phyloP scores from a whole-genome alignment of 2,888 invertebrate species.

The Argyresthia albistria region DNA sequence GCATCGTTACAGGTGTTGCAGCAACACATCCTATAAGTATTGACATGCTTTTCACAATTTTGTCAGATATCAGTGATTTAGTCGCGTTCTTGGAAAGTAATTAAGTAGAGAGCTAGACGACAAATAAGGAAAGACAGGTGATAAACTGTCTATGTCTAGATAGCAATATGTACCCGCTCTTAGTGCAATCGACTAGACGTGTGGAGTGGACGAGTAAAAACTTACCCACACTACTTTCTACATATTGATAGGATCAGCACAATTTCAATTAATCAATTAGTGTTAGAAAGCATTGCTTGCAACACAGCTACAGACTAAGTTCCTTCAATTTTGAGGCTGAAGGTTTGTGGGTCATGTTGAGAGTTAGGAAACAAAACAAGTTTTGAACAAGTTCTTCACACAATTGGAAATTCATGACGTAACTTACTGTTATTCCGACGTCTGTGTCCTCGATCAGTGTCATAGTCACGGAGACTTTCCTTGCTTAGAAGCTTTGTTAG shows the following conservation, averaged over 20 bases:
- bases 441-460: too few relatives aligned
- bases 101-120: constrained; percentile 43
- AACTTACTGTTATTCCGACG: too few relatives aligned
- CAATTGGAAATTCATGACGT: too few relatives aligned
- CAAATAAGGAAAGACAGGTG: constrained; percentile 42
- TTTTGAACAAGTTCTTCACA: background rate
- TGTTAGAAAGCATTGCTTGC: background rate
- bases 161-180: background rate
- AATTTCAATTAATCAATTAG: background rate
- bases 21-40: too few relatives aligned
- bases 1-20: too few relatives aligned
- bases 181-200: constrained; percentile 14
- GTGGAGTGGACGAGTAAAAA: constrained; percentile 30
- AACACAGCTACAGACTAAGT: background rate
- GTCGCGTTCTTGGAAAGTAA: constrained; percentile 28
- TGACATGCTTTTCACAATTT: too few relatives aligned
- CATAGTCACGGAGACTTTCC: too few relatives aligned
- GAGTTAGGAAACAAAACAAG: too few relatives aligned
- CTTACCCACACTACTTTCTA: constrained; percentile 48
- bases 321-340: background rate
- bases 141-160: constrained; percentile 21
- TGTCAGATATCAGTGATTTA: too few relatives aligned
- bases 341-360: background rate
- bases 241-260: background rate
- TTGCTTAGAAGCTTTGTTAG: too few relatives aligned